Evolutionary conservation across 2,113 vertebrate genomes (phyloP), one percentile per base, ranked within the genome.

Genomic region (Mungos mungo): DNA sequence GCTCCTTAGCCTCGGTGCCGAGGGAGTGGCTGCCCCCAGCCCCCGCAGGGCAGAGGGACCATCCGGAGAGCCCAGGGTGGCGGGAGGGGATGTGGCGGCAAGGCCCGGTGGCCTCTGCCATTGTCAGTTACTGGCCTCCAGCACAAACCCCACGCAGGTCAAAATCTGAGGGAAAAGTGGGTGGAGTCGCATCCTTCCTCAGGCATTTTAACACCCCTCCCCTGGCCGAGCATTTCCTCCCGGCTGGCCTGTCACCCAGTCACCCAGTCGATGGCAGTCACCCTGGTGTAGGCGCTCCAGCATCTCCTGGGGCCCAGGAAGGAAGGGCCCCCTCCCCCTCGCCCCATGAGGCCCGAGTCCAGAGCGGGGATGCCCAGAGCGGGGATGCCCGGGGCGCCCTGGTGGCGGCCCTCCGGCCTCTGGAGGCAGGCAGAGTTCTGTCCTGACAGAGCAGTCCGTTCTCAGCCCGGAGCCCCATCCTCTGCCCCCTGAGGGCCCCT

Each of bases 301-400:
- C 33, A 23, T 23, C 31, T 57, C 52, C 45, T 18, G 13, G 47
- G 18, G 76, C 50, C 6, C 65, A 10, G 7, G 77, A 52, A 35
- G 38, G 31, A 35, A 12, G 1, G 27, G 7, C 38, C 23, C 38
- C 23, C 38, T 6, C 38, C 23, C 38, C 25, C 72, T 18, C 0
- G 1, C 38, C 38, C 74, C 41, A 6, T 21, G 21, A 4, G 7
- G 19, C 27, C 72, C 0, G 1, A 63, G 80, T 31, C 47, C 84
- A 18, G 4, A n/a, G 4, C 23, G 1, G 19, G 66, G 31, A 31
- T n/a, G n/a, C 1, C 45, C 16, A 4, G 6, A 50, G 41, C 1
- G 1, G 19, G 66, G 31, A 31, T n/a, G n/a, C 1, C 45, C 16
- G 5, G 6, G 57, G 41, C 1, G 1, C 5, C 47, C n/a, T 47